Conservation (phyloP, 37 sponge, comb jelly and placozoan genomes). For the Crambe crambe region DNA sequence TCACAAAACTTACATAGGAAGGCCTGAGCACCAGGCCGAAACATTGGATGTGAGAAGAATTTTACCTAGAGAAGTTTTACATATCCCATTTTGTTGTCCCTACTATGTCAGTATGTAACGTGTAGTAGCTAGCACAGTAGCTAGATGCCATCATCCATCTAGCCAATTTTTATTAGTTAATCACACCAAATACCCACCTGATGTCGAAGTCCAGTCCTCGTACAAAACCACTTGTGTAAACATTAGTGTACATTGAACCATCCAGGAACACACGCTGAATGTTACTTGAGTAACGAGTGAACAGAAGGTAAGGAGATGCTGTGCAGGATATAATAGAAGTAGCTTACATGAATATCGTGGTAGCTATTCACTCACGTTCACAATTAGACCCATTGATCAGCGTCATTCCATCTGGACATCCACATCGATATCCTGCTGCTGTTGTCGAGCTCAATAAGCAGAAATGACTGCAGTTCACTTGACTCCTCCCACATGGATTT, state of each 20-base stretch:
- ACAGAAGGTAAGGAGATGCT: slow-evolving; percentile 14
- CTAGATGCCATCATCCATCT: too few relatives aligned
- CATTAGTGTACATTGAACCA: background rate
- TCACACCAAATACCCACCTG: background rate
- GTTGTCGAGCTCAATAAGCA: slow-evolving; percentile 1
- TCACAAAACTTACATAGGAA: too few relatives aligned
- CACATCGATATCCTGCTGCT: background rate
- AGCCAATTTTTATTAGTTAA: too few relatives aligned
- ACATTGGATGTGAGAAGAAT: too few relatives aligned
- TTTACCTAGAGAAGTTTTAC: too few relatives aligned
- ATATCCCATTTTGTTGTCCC: too few relatives aligned
- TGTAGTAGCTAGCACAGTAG: background rate
- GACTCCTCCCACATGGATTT: slow-evolving; percentile 7
- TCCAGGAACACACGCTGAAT: slow-evolving; percentile 3
- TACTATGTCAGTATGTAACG: too few relatives aligned
- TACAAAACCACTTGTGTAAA: background rate
- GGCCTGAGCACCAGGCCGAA: too few relatives aligned
- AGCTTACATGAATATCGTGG: too few relatives aligned
- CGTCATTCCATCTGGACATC: slow-evolving; percentile 15
- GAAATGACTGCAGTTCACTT: slow-evolving; percentile 5
- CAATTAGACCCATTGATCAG: background rate
- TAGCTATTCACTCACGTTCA: slow-evolving; percentile 6
- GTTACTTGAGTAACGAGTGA: background rate
- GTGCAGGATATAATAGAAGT: background rate
- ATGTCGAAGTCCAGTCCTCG: slow-evolving; percentile 11